Base-by-base conservation (phyloP, 2,888 invertebrate species). In the Harpalus rufipes region DNA sequence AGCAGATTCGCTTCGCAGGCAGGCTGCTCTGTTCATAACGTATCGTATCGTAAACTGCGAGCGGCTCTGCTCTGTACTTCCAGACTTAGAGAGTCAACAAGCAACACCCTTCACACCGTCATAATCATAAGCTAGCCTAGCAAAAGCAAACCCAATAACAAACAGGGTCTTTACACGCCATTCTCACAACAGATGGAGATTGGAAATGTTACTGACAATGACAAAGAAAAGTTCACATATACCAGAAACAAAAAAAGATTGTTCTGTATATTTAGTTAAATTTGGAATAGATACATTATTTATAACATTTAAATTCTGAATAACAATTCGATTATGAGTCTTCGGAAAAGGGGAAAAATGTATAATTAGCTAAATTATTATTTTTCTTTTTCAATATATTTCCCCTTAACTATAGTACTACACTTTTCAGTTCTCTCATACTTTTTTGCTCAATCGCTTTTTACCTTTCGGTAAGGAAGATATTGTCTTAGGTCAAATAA, bases 41-140 rank as follows among this genome's bases (percentile, higher is more conserved):
- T 74, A 74, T 32, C 32, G 18, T 74, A 74, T 44, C 72, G 44
- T 51, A 74, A 74, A 74, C 72, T 74, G 41, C 18, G 68, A 44
- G 41, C 5, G 10, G n/a, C 32, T 32, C 25, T 25, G 25, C 25
- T 25, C 32, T 32, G 32, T 32, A 32, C 32, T 32, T 32, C 5
- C 32, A 39, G 63, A 63, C 21, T 12, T 63, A 21, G 7, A 18
- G 18, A 74, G 18, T 41, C 72, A 74, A 6, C 41, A 44, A 74
- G 72, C 72, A 74, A 74, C 72, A 74, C 72, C 41, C 72, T 44
- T 32, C 68, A 39, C 16, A 7, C 7, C 21, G 68, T 41, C 72
- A 74, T 74, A 74, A 74, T 74, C 72, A 44, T 74, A 74, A 74
- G 44, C 44, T 74, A 41, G 68, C 32, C 68, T 39, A 39, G 68